phyloP scores from a whole-genome alignment of 2,797 vertebrate species.

The Rhynchonycteris naso region DNA sequence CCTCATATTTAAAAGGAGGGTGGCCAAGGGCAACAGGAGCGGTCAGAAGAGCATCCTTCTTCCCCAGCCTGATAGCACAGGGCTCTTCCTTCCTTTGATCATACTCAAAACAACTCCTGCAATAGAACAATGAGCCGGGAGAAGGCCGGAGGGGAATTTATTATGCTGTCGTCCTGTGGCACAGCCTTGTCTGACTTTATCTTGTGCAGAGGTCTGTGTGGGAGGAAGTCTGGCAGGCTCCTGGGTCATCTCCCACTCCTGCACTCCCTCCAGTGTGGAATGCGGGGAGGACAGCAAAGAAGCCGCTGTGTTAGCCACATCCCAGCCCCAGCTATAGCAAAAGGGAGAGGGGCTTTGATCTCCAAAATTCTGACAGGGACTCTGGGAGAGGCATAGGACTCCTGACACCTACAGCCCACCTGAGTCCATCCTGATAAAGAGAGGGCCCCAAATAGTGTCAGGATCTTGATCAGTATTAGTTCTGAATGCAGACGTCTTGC shows the following conservation, averaged over 20 bases:
- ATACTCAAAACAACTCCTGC: slow-evolving; percentile 83
- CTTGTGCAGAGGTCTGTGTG: slow-evolving; percentile 81
- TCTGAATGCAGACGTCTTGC: not conserved
- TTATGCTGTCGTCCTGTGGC: slow-evolving; percentile 80
- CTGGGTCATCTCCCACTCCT: slow-evolving; percentile 71
- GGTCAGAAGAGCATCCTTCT: slow-evolving; percentile 84
- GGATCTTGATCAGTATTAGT: not conserved
- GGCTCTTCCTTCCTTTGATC: slow-evolving; percentile 87
- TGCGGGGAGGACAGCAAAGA: not conserved
- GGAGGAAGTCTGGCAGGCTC: slow-evolving; percentile 83
- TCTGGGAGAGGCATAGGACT: not conserved
- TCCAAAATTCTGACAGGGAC: not conserved
- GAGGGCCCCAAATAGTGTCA: not conserved
- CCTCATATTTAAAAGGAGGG: slow-evolving; percentile 86
- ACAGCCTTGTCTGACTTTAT: slow-evolving; percentile 81
- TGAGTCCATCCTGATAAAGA: not conserved
- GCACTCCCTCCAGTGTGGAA: not conserved
- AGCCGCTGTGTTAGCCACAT: not conserved
- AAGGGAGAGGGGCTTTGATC: not conserved
- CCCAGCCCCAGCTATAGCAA: not conserved
- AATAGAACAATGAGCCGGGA: slow-evolving; percentile 81
- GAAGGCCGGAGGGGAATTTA: slow-evolving; percentile 78
- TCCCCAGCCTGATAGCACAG: slow-evolving; percentile 85
- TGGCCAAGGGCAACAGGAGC: slow-evolving; percentile 86
- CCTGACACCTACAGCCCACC: not conserved